Percentiles rank a stretch among this genome's conserved stretches.
Evolutionary conservation across 2,888 invertebrate species (phyloP).

Genomic region (Desoria tigrina): DNA sequence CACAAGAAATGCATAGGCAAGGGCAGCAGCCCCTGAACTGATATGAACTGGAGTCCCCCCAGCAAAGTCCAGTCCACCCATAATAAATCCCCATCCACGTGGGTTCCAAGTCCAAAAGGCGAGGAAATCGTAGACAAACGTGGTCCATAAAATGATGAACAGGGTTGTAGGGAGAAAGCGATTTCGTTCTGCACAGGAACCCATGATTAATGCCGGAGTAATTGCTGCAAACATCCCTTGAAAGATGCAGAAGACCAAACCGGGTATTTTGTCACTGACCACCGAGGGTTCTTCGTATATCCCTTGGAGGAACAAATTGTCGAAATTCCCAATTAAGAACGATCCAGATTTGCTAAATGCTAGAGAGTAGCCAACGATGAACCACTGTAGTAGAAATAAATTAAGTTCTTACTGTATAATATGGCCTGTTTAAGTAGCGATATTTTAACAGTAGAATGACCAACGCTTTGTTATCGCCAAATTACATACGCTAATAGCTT

Average conservation of each 20-base stretch:
- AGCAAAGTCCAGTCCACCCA: constrained; percentile 13
- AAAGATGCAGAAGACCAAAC: constrained; percentile 38
- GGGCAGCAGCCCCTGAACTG: constrained; percentile 28
- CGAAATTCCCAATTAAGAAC: constrained; percentile 41
- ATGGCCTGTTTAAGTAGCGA: too few relatives aligned
- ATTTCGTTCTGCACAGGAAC: constrained; percentile 31
- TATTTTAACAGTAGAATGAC: too few relatives aligned
- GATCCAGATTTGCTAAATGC: constrained; percentile 30
- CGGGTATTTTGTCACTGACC: constrained; percentile 32
- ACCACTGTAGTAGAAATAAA: constrained; percentile 29
- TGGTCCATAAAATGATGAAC: constrained; percentile 50
- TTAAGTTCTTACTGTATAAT: too few relatives aligned
- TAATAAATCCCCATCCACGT: constrained; percentile 22
- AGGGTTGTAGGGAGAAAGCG: constrained; percentile 43
- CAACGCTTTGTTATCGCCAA: too few relatives aligned
- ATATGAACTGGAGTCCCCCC: constrained; percentile 38
- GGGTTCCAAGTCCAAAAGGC: constrained; percentile 51
- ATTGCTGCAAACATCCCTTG: constrained; percentile 39
- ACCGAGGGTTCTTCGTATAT: constrained; percentile 25
- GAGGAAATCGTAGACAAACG: constrained; percentile 45
- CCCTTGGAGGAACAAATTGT: constrained; percentile 33
- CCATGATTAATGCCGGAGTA: constrained; percentile 28
- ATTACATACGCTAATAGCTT: background rate
- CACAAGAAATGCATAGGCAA: constrained; percentile 33
- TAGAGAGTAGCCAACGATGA: constrained; percentile 42